Conservation (phyloP, 2,113 vertebrate genomes). For the Scortum barcoo region DNA sequence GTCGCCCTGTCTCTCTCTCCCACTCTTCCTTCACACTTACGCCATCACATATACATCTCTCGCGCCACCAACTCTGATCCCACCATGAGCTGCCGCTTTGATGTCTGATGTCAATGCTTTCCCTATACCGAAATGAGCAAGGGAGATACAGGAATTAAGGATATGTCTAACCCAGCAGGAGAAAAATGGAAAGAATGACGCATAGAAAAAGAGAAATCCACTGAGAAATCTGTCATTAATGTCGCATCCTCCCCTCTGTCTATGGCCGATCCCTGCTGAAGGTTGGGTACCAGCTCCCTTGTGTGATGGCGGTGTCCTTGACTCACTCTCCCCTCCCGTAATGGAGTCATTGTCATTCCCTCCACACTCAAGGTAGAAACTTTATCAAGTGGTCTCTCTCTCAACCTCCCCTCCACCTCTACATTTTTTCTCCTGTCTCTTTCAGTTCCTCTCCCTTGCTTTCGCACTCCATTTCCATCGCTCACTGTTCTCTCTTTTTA, state of each 20-base stretch:
- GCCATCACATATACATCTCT: slow-evolving; percentile 14
- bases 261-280: neutral
- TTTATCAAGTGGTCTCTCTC: slow-evolving; percentile 59
- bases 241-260: slow-evolving; percentile 8
- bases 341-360: slow-evolving; percentile 64
- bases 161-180: neutral
- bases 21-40: slow-evolving; percentile 1
- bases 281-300: slow-evolving; percentile 28
- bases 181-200: slow-evolving; percentile 41
- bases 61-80: neutral
- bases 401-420: slow-evolving; percentile 12
- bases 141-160: slow-evolving; percentile 1
- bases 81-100: slow-evolving; percentile 10
- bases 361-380: slow-evolving; percentile 55
- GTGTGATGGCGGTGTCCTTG: slow-evolving; percentile 50
- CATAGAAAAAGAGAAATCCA: slow-evolving; percentile 34
- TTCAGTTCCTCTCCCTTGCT: slow-evolving; percentile 28
- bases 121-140: neutral
- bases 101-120: slow-evolving; percentile 37
- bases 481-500: neutral
- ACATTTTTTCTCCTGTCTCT: slow-evolving; percentile 22
- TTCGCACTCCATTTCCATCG: slow-evolving; percentile 31
- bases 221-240: slow-evolving; percentile 33
- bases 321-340: slow-evolving; percentile 30
- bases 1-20: slow-evolving; percentile 6